Evolutionary conservation across 1,140 invertebrate species (phyloP), one percentile per base, ranked within the genome.

Genomic region (Drosophila ogumai): DNA sequence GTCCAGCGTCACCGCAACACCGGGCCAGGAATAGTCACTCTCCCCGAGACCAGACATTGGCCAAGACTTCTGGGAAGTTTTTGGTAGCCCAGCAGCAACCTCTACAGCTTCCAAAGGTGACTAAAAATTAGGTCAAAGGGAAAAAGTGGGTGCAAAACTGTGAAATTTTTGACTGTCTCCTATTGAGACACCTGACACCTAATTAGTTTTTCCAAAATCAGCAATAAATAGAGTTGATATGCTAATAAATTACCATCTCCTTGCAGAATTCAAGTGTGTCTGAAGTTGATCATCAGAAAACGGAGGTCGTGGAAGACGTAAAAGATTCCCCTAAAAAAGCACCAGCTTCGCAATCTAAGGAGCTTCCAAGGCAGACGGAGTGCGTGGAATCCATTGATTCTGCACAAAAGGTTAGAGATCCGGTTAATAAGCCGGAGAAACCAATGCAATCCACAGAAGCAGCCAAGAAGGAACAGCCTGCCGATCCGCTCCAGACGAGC

Each of bases 61-160:
- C 52, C n/a, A 75, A 75, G 28, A 75, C 72, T 34, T 66, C 73
- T 15, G 61, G 73, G 3, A 75, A 54, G 34, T 65, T 75, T 57
- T 50, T 75, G 46, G 72, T 15, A n/a, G 34, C 19, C 3, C 60
- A 75, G n/a, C 73, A 46, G 31, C 58, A 58, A 25, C 44, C 73
- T n/a, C 40, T 76, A 6, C 73, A 78, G 57, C 75, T 77, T 52
- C 56, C 56, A 60, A 77, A 78, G 75, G 75, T 77, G n/a, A 77
- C 55, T 55, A 5, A 15, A 17, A 19, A 67, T 41, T 59, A 50
- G 47, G 47, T 55, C 47, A 67, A 44, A 8, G 28, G 1, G 3
- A 41, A 6, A 3, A 13, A 25, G 4, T 28, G 12, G 4, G 8
- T 47, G 1, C 4, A 25, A 7, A 46, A 1, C 22, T 15, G 10